A percentile compares a stretch with the other conserved stretches of the same genome.
phyloP scores from a whole-genome alignment of 2,797 vertebrate species.

The Danio choprae region DNA sequence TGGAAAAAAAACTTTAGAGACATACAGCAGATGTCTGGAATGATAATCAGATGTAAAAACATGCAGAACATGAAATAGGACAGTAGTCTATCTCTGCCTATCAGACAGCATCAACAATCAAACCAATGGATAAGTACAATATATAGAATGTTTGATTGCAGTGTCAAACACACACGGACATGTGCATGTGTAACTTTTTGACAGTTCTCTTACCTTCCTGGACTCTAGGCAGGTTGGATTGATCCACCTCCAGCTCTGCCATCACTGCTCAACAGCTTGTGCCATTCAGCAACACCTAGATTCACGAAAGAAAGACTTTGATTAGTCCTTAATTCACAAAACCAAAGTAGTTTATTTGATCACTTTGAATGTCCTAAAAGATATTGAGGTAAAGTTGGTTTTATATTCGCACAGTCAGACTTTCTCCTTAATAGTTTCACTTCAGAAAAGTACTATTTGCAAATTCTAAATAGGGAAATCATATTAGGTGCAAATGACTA shows the following conservation, averaged over 20 bases:
- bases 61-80: neutral
- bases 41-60: conserved; percentile 53
- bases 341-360: neutral
- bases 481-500: no score
- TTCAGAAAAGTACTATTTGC: no score
- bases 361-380: neutral
- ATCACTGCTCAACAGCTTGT: conserved; percentile 61
- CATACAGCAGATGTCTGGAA: conserved; percentile 38
- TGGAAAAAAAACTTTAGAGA: neutral
- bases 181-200: conserved; percentile 3
- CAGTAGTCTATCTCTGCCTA: neutral
- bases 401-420: no score
- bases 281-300: conserved; percentile 21
- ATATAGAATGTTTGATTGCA: neutral
- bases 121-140: no score
- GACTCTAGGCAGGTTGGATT: conserved; percentile 79
- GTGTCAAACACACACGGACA: neutral
- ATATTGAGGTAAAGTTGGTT: neutral
- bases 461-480: no score
- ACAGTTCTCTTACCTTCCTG: conserved; percentile 74
- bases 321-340: neutral
- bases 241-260: conserved; percentile 83
- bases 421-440: no score
- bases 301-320: neutral
- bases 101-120: neutral